Evolutionary conservation across 2,888 invertebrate genomes (phyloP).

Genomic region (Aleiodes testaceus): DNA sequence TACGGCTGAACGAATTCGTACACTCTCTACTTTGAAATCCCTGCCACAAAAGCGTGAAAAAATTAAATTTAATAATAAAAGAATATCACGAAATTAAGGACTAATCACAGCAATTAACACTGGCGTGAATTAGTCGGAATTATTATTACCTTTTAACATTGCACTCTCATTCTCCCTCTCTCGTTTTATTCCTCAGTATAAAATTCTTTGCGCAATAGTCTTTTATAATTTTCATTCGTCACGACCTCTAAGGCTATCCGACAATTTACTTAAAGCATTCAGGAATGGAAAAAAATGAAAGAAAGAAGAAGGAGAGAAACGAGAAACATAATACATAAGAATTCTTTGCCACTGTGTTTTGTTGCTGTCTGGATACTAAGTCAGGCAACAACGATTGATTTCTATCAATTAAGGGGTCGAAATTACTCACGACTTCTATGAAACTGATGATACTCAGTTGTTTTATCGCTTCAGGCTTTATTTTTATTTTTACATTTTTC

Average conservation of each 20-base stretch:
- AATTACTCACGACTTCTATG: conserved; percentile 28
- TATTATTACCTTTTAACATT: conserved; percentile 22
- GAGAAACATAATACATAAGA: conserved; percentile 12
- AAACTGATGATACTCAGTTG: conserved; percentile 29
- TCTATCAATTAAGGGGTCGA: conserved; percentile 31
- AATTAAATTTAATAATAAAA: too few species aligned
- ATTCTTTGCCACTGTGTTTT: conserved; percentile 15
- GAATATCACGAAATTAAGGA: conserved; percentile 46
- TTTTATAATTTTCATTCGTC: conserved; percentile 43
- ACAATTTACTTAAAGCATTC: conserved; percentile 34
- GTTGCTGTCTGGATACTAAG: conserved; percentile 17
- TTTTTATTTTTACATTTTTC: not conserved
- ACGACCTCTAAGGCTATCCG: conserved; percentile 32
- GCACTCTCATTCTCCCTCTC: conserved; percentile 10
- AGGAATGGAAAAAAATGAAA: not conserved
- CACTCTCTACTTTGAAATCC: not conserved
- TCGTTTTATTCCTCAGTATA: not conserved
- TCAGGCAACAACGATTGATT: conserved; percentile 30
- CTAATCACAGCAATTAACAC: conserved; percentile 49
- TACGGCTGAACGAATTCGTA: conserved; percentile 45
- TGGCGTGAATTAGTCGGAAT: conserved; percentile 34
- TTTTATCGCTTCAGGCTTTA: conserved; percentile 23
- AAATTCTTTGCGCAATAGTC: conserved; percentile 28
- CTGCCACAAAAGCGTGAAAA: not conserved
- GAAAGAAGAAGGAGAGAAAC: not conserved